Evolutionary conservation across 1,140 invertebrate species (phyloP).

Genomic region (Campodea augens): DNA sequence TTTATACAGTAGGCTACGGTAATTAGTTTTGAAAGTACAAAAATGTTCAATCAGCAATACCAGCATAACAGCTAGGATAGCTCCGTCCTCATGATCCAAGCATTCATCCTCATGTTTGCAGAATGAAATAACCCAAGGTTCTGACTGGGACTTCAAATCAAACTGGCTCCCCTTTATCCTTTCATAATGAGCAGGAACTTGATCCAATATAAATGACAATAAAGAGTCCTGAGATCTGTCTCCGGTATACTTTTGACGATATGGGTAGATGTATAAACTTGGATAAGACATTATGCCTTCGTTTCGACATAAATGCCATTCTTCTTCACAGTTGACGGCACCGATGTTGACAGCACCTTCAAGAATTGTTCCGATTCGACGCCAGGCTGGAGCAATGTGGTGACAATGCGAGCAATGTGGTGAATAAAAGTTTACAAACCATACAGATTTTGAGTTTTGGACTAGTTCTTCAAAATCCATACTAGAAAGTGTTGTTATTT

Average conservation of each 20-base stretch:
- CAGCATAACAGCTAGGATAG: not conserved
- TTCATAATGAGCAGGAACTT: conserved; percentile 21
- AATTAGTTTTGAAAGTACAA: not conserved
- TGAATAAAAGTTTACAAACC: conserved; percentile 75
- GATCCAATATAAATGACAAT: conserved; percentile 25
- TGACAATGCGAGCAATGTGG: conserved; percentile 71
- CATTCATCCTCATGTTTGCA: conserved; percentile 10
- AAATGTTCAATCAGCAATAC: not conserved
- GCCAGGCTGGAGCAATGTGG: conserved; percentile 53
- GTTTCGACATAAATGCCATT: conserved; percentile 44
- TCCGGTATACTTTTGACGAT: conserved; percentile 24
- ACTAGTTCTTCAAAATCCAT: conserved; percentile 55
- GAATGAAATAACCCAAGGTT: conserved; percentile 26
- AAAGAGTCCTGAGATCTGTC: conserved; percentile 25
- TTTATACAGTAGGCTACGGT: too few species aligned
- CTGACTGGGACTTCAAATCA: conserved; percentile 14
- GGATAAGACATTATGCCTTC: conserved; percentile 47
- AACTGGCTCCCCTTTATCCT: conserved; percentile 20
- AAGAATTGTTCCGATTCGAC: conserved; percentile 48
- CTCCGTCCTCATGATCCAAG: not conserved
- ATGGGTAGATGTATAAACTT: conserved; percentile 36
- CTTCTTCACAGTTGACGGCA: conserved; percentile 65
- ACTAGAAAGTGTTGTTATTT: conserved; percentile 53
- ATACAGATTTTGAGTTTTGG: conserved; percentile 40
- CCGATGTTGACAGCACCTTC: conserved; percentile 49